Percentiles rank a stretch among this genome's conserved stretches.
These are phyloP conservation scores for Oncorhynchus clarkii DNA, from an alignment of 2,113 vertebrate species.

Conservation along the genomic window DNA sequence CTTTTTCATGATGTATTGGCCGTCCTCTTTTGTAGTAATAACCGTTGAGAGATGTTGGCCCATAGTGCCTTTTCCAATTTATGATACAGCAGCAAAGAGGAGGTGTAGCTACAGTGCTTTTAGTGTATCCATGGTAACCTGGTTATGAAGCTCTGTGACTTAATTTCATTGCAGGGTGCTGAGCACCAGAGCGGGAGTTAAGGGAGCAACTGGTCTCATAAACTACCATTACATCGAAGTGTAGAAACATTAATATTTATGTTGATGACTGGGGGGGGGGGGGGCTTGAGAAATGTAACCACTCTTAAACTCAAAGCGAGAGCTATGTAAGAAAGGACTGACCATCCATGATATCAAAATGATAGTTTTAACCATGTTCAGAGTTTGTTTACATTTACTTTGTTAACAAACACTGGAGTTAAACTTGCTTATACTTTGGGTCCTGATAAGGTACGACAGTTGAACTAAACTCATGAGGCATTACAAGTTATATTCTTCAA, in stretches of 20 bases:
- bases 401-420: too few relatives aligned
- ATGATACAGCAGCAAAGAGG: slow-evolving; percentile 44
- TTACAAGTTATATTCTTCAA: too few relatives aligned
- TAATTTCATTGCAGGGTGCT: slow-evolving; percentile 40
- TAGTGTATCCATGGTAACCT: slow-evolving; percentile 71
- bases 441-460: too few relatives aligned
- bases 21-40: slow-evolving; percentile 44
- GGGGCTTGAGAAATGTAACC: slow-evolving; percentile 1
- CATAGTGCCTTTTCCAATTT: slow-evolving; percentile 33
- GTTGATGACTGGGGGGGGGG: slow-evolving; percentile 5
- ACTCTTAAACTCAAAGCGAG: slow-evolving; percentile 36
- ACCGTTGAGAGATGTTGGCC: slow-evolving; percentile 35
- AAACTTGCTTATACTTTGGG: too few relatives aligned
- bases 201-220: slow-evolving; percentile 13
- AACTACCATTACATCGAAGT: slow-evolving; percentile 37
- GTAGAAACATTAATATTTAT: slow-evolving; percentile 50
- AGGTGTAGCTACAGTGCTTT: slow-evolving; percentile 37
- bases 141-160: slow-evolving; percentile 54
- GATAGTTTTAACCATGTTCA: too few relatives aligned
- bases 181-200: slow-evolving; percentile 11
- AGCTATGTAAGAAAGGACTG: slow-evolving; percentile 17
- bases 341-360: too few relatives aligned
- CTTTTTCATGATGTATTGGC: slow-evolving; percentile 26
- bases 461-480: too few relatives aligned
- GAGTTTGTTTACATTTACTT: too few relatives aligned